Percentiles rank a stretch among this genome's conserved stretches.
Evolutionary conservation across 2,888 invertebrate genomes (phyloP).

Genomic region (Taphrorychus bicolor): DNA sequence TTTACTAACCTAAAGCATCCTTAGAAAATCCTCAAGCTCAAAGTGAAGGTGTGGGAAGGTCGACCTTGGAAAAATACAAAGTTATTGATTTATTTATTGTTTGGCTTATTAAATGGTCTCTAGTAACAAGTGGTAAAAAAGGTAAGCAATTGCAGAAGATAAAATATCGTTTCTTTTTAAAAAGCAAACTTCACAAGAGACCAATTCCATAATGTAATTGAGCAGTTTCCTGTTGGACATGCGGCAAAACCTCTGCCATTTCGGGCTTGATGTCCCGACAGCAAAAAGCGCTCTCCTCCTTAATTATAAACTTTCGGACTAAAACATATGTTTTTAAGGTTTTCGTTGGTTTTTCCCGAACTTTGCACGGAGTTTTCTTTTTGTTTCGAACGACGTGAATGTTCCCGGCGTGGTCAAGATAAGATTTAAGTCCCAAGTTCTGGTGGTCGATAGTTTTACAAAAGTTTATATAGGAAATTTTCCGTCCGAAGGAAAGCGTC

Average conservation of each 20-base stretch:
- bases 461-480: slow-evolving; percentile 25
- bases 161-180: too few relatives aligned
- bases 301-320: slow-evolving; percentile 29
- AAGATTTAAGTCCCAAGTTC: slow-evolving; percentile 24
- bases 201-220: neutral
- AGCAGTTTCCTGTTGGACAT: neutral
- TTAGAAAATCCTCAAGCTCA: too few relatives aligned
- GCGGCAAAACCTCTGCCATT: neutral
- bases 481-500: slow-evolving; percentile 5
- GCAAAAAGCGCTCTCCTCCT: slow-evolving; percentile 6
- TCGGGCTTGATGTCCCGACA: slow-evolving; percentile 5
- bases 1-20: too few relatives aligned
- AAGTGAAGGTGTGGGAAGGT: too few relatives aligned
- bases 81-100: too few relatives aligned
- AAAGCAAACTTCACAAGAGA: neutral
- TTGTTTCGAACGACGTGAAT: slow-evolving; percentile 14
- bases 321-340: slow-evolving; percentile 32
- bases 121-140: too few relatives aligned
- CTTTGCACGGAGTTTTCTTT: slow-evolving; percentile 9
- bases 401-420: slow-evolving; percentile 24
- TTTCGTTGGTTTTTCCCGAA: slow-evolving; percentile 9
- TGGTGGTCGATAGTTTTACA: slow-evolving; percentile 27
- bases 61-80: too few relatives aligned
- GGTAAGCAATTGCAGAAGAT: too few relatives aligned
- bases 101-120: too few relatives aligned